phyloP scores from a whole-genome alignment of 2,113 vertebrate species.

The Syngnathus floridae region DNA sequence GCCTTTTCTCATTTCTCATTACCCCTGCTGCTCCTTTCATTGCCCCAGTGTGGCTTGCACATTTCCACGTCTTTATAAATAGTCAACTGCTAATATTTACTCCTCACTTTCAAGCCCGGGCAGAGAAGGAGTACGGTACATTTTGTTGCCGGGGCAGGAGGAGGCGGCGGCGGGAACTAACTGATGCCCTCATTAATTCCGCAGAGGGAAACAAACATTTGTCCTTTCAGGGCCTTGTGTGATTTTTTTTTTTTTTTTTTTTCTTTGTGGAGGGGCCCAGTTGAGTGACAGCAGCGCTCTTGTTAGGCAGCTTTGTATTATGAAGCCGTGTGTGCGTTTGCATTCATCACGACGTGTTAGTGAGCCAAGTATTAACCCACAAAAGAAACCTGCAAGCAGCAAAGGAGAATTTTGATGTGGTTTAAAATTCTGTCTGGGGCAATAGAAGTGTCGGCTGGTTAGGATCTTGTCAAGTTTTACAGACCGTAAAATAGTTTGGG shows the following conservation, averaged over 20 bases:
- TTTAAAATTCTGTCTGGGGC: neutral
- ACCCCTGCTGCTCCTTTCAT: constrained; percentile 38
- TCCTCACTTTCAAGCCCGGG: constrained; percentile 54
- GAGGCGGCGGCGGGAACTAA: constrained; percentile 51
- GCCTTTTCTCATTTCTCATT: constrained; percentile 21
- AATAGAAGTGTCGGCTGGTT: neutral
- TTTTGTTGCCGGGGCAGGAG: constrained; percentile 24
- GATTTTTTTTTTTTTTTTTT: constrained; percentile 26
- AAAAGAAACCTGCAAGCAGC: constrained; percentile 7
- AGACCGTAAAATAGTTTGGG: neutral
- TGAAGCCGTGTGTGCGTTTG: constrained; percentile 13
- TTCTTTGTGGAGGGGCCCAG: constrained; percentile 27
- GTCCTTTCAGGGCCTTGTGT: constrained; percentile 51
- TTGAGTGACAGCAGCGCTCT: constrained; percentile 25
- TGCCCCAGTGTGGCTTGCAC: constrained; percentile 40
- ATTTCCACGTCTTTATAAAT: constrained; percentile 60
- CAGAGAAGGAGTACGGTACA: constrained; percentile 40
- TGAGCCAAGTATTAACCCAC: constrained; percentile 5
- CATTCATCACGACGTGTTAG: neutral
- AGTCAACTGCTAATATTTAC: constrained; percentile 70
- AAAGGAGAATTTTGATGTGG: neutral
- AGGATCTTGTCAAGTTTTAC: neutral
- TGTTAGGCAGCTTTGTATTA: constrained; percentile 36
- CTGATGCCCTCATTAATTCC: constrained; percentile 67
- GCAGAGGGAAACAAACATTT: constrained; percentile 61